Percentiles rank a stretch among this genome's conserved stretches.
Evolutionary conservation across 1,140 invertebrate genomes (phyloP).

Genomic region (Lepidurus packardi): DNA sequence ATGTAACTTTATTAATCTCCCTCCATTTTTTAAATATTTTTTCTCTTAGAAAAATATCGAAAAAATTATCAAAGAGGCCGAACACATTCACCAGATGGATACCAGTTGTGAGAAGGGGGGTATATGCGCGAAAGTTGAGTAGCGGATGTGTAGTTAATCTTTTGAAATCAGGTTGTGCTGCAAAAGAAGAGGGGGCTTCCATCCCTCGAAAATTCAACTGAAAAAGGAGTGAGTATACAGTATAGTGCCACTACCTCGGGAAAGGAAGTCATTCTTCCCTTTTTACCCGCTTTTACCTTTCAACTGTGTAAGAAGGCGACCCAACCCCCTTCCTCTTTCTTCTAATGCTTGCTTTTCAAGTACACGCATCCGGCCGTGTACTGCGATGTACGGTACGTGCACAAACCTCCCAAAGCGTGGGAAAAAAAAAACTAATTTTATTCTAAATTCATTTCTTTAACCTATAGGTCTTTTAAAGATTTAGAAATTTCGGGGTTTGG

Average conservation of each 20-base stretch:
- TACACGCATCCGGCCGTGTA: not conserved
- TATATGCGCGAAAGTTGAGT: not conserved
- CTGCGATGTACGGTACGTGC: too few relatives aligned
- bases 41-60: not conserved
- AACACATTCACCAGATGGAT: not conserved
- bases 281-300: conserved; percentile 2
- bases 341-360: not conserved
- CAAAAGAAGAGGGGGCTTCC: not conserved
- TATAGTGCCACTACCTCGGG: not conserved
- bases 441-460: not conserved
- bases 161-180: not conserved
- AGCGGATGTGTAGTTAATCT: not conserved
- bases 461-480: too few relatives aligned
- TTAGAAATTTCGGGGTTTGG: too few relatives aligned
- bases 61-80: not conserved
- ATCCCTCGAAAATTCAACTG: too few relatives aligned
- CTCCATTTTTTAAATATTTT: not conserved
- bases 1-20: not conserved
- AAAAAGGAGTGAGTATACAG: not conserved
- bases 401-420: not conserved
- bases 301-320: not conserved
- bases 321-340: conserved; percentile 3
- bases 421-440: conserved; percentile 11
- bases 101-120: not conserved
- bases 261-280: not conserved